phyloP scores from a whole-genome alignment of 2,797 vertebrate species.

The Crypturellus tataupa region DNA sequence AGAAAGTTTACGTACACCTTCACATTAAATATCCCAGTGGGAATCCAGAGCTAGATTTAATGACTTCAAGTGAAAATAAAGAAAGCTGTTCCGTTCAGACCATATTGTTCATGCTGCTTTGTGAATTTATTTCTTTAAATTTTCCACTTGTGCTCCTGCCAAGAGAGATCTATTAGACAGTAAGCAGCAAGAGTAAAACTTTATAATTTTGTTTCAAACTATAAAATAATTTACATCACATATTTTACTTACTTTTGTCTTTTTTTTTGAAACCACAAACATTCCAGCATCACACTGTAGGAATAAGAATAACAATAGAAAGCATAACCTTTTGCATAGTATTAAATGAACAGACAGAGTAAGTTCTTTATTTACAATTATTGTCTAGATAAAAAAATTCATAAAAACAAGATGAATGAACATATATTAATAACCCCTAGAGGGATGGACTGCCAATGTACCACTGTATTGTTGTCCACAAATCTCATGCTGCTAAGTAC shows the following conservation, averaged over 20 bases:
- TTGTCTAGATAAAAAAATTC: slow-evolving; percentile 99
- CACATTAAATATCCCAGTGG: not conserved
- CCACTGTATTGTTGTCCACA: slow-evolving; percentile 92
- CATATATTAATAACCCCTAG: slow-evolving; percentile 96
- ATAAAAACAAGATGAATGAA: slow-evolving; percentile 99
- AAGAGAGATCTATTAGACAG: slow-evolving; percentile 88
- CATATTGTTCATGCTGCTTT: slow-evolving; percentile 93
- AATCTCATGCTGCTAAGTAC: slow-evolving; percentile 99
- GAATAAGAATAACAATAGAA: slow-evolving; percentile 92
- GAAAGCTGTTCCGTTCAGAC: slow-evolving; percentile 79
- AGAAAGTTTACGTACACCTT: not conserved
- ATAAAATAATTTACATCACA: slow-evolving; percentile 93
- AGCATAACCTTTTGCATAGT: slow-evolving; percentile 99
- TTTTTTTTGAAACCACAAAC: slow-evolving; percentile 89
- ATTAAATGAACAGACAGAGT: slow-evolving; percentile 99
- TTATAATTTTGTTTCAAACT: slow-evolving; percentile 86
- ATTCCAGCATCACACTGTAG: slow-evolving; percentile 93
- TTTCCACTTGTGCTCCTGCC: slow-evolving; percentile 89
- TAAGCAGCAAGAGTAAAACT: slow-evolving; percentile 91
- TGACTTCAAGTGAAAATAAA: slow-evolving; percentile 67
- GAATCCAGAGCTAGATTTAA: slow-evolving; percentile 20
- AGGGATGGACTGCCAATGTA: slow-evolving; percentile 94
- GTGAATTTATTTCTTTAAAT: slow-evolving; percentile 87
- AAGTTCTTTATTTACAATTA: slow-evolving; percentile 99
- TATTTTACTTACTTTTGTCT: slow-evolving; percentile 85